Conservation (phyloP, 2,113 vertebrate genomes). For the Thamnaconus septentrionalis region DNA sequence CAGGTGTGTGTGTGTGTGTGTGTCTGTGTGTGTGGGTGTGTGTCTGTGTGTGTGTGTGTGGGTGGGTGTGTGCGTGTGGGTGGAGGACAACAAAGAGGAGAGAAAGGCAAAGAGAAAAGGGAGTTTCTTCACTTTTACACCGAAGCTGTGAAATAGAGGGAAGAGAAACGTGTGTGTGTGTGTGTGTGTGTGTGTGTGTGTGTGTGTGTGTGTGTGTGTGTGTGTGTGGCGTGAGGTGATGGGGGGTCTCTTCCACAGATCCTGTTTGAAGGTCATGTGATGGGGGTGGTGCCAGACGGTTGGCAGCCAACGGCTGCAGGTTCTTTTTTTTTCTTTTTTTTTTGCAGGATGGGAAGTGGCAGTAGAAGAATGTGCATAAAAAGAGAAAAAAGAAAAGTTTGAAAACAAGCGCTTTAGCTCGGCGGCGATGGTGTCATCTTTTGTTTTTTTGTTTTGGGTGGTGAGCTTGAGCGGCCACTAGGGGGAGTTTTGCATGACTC, state of each 20-base stretch:
- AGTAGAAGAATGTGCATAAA: constrained; percentile 44
- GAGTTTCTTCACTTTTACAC: constrained; percentile 67
- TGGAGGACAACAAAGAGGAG: neutral
- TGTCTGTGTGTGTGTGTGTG: neutral
- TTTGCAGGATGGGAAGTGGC: constrained; percentile 29
- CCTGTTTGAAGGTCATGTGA: constrained; percentile 78
- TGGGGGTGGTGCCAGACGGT: constrained; percentile 56
- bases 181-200: constrained; percentile 46
- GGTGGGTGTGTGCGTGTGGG: neutral
- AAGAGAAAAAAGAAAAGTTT: neutral
- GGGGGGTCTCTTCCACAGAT: constrained; percentile 17
- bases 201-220: constrained; percentile 51
- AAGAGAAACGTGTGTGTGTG: constrained; percentile 69
- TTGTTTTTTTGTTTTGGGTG: no score
- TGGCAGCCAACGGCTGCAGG: constrained; percentile 43
- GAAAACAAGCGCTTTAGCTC: no score
- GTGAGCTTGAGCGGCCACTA: no score
- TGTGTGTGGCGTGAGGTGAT: constrained; percentile 17
- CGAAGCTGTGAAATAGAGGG: constrained; percentile 76
- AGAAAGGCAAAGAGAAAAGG: constrained; percentile 37
- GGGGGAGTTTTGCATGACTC: no score
- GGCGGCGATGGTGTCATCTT: no score
- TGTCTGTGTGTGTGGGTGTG: no score
- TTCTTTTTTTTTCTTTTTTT: no score
- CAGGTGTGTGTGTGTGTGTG: constrained; percentile 20